Conservation (phyloP, 2,113 vertebrate genomes). For the Condylura cristata region DNA sequence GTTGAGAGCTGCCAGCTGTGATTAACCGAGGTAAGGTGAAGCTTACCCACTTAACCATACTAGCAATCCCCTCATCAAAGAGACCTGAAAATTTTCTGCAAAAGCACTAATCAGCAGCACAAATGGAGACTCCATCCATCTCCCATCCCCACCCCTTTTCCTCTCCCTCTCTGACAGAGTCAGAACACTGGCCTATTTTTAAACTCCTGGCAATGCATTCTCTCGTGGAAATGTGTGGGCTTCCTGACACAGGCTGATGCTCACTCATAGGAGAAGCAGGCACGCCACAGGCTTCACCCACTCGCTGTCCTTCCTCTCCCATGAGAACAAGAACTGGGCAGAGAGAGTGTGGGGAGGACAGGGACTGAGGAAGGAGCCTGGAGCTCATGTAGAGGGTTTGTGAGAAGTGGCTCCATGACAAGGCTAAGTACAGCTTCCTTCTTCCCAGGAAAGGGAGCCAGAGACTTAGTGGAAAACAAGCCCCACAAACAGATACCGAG, state of each 20-base stretch:
- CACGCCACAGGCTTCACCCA: not conserved
- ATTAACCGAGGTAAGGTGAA: conserved; percentile 64
- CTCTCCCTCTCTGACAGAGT: not conserved
- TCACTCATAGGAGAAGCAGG: not conserved
- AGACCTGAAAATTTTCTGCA: conserved; percentile 47
- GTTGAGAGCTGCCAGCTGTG: conserved; percentile 54
- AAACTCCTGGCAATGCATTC: conserved; percentile 56
- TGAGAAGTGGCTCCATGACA: not conserved
- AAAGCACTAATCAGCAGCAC: conserved; percentile 48
- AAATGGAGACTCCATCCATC: conserved; percentile 17
- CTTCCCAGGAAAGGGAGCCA: not conserved
- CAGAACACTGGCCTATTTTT: conserved; percentile 71
- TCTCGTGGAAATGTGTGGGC: conserved; percentile 69
- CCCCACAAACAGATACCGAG: not conserved
- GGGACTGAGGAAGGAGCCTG: not conserved
- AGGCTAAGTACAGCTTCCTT: not conserved
- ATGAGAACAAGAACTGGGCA: not conserved
- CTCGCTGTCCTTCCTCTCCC: not conserved
- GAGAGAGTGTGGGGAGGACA: not conserved
- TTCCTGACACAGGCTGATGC: conserved; percentile 46
- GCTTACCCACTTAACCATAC: conserved; percentile 49
- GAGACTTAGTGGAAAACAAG: not conserved
- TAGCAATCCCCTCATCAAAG: conserved; percentile 28
- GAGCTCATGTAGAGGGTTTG: not conserved
- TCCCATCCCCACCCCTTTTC: not conserved